Base-by-base conservation (phyloP, 1,140 invertebrate species). In the Liolophura sinensis region DNA sequence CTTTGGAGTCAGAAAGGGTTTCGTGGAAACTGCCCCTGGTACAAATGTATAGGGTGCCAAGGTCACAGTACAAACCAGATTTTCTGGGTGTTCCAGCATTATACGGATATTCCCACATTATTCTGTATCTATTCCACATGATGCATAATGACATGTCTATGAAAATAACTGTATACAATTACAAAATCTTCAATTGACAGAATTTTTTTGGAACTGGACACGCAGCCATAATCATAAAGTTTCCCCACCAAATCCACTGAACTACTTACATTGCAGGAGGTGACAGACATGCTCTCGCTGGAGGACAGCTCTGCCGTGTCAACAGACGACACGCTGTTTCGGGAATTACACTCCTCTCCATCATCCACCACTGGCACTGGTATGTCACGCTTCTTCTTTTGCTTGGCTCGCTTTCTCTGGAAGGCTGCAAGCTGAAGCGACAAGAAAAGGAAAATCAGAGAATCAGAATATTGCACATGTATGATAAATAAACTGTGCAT, bases 351-450 rank as follows among this genome's bases (percentile, higher is more conserved):
- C 22, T 58, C 56, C 18, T 25, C 15, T 15, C 15, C 27, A 31
- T 54, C 31, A 7, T 25, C 22, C n/a, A 31, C 60, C 3, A 22
- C 60, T 47, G 27, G 25, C 1, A 51, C 51, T 55, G 67, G 47
- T 16, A n/a, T 50, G 0, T 22, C 18, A 20, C 56, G 20, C 60
- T 73, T 75, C 64, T 74, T 71, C 46, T 54, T 66, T 49, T 68
- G 74, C 60, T 73, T 76, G 24, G 64, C 65, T 66, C 73, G 73
- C 54, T 75, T 79, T 55, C 72, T 74, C 54, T 72, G 71, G 65
- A 79, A 79, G 50, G 74, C 75, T 18, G 77, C 77, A 51, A 79
- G 62, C 77, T 79, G 65, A 48, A 76, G 71, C 46, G 31, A 49
- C 65, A 27, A 68, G 24, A 59, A 11, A 62, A 60, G 48, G 56